Evolutionary conservation across 1,140 invertebrate species (phyloP), one percentile per base, ranked within the genome.

Genomic region (Drosophila nebulosa): DNA sequence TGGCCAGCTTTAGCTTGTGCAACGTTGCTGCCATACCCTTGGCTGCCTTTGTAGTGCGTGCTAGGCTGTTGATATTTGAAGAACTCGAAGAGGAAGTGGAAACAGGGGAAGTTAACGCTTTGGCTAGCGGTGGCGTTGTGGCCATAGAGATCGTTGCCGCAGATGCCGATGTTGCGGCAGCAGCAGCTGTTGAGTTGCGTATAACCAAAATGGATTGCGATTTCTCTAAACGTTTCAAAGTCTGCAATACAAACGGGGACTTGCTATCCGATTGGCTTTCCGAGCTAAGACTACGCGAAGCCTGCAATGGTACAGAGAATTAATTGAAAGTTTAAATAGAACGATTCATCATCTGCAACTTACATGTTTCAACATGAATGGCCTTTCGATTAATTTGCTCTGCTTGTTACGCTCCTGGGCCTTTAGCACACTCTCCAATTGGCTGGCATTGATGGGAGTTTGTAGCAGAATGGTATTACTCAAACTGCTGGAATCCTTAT

Each of bases 161-260:
- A 4, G 27, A 9, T 32, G 30, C 3, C 12, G 30, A 3, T 10
- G 30, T 3, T 39, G 18, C 32, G 51, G 18, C 60, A 39, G 30
- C 14, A 32, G 69, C 5, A 9, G 73, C 32, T 9, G 74, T 59
- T 12, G 89, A 77, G 64, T 91, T 91, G 6, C 90, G 86, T 74
- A 91, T 91, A 5, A 91, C 90, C 55, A 91, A 59, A 16, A 91
- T 91, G 24, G 90, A 91, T 64, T 91, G 90, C 0, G 90, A 91
- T 71, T 91, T 91, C 66, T 91, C 90, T 50, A 91, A 62, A 4
- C 90, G 89, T 58, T 91, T 91, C 5, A 91, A 70, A 12, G 90
- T 91, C 64, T 91, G 90, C 66, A 91, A 65, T 46, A 91, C 85
- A 76, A 91, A 91, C 0, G 90, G 90, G 0, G 90, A 91, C 65